phyloP scores from a whole-genome alignment of 2,888 invertebrate genomes.

The Himalopsyche anomala region DNA sequence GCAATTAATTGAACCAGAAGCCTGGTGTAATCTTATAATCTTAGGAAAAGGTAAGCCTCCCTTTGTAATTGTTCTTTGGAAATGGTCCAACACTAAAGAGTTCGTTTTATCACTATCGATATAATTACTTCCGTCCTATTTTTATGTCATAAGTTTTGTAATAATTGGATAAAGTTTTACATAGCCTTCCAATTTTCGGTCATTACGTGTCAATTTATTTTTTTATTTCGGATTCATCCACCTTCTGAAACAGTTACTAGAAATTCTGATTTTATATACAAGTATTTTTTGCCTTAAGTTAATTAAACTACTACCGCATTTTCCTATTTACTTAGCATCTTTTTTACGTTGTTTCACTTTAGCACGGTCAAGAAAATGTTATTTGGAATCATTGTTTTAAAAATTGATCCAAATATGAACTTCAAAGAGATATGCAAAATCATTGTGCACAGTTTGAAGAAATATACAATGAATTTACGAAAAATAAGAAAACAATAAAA shows the following conservation, averaged over 20 bases:
- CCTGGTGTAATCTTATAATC: slow-evolving; percentile 53
- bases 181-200: background rate
- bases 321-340: background rate
- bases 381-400: too few relatives aligned
- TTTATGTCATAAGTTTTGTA: slow-evolving; percentile 15
- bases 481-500: too few relatives aligned
- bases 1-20: slow-evolving; percentile 53
- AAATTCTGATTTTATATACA: background rate
- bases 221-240: background rate
- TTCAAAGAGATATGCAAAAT: too few relatives aligned
- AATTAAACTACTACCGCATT: background rate
- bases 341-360: background rate
- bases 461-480: too few relatives aligned
- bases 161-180: slow-evolving; percentile 29
- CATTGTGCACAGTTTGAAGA: too few relatives aligned
- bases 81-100: slow-evolving; percentile 27
- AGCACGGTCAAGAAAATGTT: too few relatives aligned
- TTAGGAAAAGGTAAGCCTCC: slow-evolving; percentile 49
- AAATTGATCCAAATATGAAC: too few relatives aligned
- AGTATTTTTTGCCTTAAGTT: too few relatives aligned
- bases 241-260: background rate
- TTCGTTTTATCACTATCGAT: slow-evolving; percentile 26
- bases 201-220: background rate
- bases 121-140: slow-evolving; percentile 30
- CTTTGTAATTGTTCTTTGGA: slow-evolving; percentile 3